A percentile compares a stretch with the other conserved stretches of the same genome.
Evolutionary conservation across 2,113 vertebrate species (phyloP).

Genomic region (Promerops cafer): DNA sequence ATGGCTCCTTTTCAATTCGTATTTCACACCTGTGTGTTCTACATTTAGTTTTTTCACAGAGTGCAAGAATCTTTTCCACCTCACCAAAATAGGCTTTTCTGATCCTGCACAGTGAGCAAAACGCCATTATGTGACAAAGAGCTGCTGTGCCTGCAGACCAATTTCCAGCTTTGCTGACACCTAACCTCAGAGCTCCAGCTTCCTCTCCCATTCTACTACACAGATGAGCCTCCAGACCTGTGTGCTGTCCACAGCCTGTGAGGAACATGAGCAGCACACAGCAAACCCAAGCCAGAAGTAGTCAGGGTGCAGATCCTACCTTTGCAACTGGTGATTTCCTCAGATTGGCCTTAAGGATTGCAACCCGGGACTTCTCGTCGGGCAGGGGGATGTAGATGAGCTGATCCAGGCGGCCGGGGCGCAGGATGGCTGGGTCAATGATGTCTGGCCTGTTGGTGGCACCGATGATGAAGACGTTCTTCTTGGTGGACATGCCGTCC

Average conservation of each 20-base stretch:
- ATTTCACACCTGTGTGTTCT: neutral
- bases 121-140: neutral
- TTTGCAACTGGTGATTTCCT: constrained; percentile 97
- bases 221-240: neutral
- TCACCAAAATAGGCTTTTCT: neutral
- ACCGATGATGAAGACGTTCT: constrained; percentile 97
- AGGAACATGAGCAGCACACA: fast-evolving
- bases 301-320: constrained; percentile 58
- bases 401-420: constrained; percentile 94
- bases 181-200: neutral
- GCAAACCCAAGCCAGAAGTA: neutral
- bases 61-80: neutral
- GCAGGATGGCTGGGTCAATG: constrained; percentile 95
- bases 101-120: neutral
- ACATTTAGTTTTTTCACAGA: neutral
- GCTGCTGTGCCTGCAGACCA: neutral
- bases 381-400: constrained; percentile 98
- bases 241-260: neutral
- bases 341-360: constrained; percentile 96
- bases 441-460: constrained; percentile 98
- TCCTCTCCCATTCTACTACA: fast-evolving
- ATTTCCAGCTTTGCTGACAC: neutral
- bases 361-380: constrained; percentile 94
- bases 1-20: neutral
- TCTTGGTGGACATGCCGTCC: constrained; percentile 99